A percentile compares a stretch with the other conserved stretches of the same genome.
Conservation (phyloP, 2,113 vertebrate species). For the Leptocoma aspasia region DNA sequence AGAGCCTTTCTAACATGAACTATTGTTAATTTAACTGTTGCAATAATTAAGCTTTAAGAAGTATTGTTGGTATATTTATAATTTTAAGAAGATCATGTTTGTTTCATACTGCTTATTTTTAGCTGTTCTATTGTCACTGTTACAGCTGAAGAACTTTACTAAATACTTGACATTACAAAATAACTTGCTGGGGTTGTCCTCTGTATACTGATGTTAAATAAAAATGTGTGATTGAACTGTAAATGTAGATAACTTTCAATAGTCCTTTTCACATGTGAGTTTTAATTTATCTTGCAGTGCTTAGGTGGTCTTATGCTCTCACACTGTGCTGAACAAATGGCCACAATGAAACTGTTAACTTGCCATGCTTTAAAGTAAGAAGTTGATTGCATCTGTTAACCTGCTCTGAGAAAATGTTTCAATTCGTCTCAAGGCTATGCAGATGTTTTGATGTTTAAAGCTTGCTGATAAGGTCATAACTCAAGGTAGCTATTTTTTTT, state of each 20-base stretch:
- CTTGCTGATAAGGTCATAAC: background rate
- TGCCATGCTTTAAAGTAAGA: background rate
- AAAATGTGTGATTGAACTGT: conserved; percentile 62
- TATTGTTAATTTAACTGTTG: conserved; percentile 66
- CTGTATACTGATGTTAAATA: conserved; percentile 68
- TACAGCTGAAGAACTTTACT: conserved; percentile 65
- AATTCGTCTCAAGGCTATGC: background rate
- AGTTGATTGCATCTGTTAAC: background rate
- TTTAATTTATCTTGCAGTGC: conserved; percentile 30
- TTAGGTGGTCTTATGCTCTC: conserved; percentile 3
- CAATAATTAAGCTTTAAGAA: conserved; percentile 70
- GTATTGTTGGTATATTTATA: conserved; percentile 69
- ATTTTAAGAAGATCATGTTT: conserved; percentile 64
- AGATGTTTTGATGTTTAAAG: background rate
- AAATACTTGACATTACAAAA: conserved; percentile 55
- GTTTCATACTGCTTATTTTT: conserved; percentile 69
- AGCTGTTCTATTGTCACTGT: conserved; percentile 64
- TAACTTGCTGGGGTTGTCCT: conserved; percentile 64
- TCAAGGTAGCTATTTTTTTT: background rate
- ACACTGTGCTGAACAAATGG: background rate
- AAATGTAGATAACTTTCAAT: conserved; percentile 56
- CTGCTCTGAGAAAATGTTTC: background rate
- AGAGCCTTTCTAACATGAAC: conserved; percentile 71
- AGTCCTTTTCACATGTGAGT: conserved; percentile 55
- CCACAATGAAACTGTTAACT: background rate